A percentile compares a stretch with the other conserved stretches of the same genome.
Evolutionary conservation across 1,140 invertebrate genomes (phyloP).

Genomic region (Trachymyrmex septentrionalis): DNA sequence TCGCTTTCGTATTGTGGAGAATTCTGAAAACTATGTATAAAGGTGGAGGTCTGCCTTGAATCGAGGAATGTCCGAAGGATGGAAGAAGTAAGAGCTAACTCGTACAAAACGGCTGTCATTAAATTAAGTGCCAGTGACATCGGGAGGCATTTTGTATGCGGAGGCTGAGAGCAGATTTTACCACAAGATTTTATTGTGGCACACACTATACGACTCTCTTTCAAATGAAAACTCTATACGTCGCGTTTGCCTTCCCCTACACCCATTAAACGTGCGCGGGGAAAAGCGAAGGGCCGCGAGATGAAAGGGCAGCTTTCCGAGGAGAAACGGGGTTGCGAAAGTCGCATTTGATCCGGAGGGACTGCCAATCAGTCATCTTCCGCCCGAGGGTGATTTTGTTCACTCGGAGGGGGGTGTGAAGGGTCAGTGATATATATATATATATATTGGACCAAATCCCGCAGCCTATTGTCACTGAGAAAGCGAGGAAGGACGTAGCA

Average conservation of each 20-base stretch:
- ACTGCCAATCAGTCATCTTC: conserved; percentile 61
- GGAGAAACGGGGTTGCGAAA: conserved; percentile 46
- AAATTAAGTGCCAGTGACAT: conserved; percentile 41
- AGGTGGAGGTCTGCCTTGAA: not conserved
- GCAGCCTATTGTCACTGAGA: conserved; percentile 73
- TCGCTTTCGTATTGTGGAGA: not conserved
- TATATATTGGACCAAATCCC: conserved; percentile 76
- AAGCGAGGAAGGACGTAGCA: conserved; percentile 40
- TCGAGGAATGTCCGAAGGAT: not conserved
- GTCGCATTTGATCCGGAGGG: conserved; percentile 53
- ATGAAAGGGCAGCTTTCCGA: conserved; percentile 47
- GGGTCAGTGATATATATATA: conserved; percentile 70
- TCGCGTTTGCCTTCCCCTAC: conserved; percentile 21
- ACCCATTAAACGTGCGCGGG: conserved; percentile 27
- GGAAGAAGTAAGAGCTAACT: not conserved
- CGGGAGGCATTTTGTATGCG: not conserved
- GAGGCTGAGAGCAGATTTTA: conserved; percentile 7
- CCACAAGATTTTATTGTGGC: conserved; percentile 26
- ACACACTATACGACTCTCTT: conserved; percentile 1
- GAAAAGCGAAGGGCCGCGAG: conserved; percentile 33
- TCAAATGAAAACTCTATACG: conserved; percentile 28
- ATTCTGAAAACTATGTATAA: not conserved
- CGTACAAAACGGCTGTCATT: conserved; percentile 3
- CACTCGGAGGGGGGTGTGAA: conserved; percentile 47
- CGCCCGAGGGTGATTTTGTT: conserved; percentile 69